Conservation (phyloP, 2,888 invertebrate genomes). For the Aproaerema taeniolella region DNA sequence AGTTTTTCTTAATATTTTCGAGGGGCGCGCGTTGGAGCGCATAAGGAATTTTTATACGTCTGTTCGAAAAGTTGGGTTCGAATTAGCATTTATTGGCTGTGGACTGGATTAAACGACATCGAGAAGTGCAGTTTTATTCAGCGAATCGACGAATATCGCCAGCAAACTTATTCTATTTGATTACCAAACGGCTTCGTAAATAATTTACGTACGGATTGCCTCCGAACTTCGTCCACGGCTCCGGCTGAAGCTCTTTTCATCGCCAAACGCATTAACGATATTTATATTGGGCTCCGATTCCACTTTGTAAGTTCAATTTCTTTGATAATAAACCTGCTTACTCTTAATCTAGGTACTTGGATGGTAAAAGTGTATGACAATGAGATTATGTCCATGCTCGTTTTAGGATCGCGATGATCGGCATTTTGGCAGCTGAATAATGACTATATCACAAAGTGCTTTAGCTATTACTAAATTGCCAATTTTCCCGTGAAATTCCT, state of each 20-base stretch:
- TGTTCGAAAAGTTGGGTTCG: slow-evolving; percentile 44
- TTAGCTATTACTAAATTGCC: slow-evolving; percentile 1
- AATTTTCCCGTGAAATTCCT: background rate
- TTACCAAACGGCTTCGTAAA: slow-evolving; percentile 15
- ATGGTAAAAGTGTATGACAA: too few relatives aligned
- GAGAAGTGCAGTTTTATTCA: slow-evolving; percentile 44
- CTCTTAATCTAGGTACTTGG: too few relatives aligned
- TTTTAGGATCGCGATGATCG: too few relatives aligned
- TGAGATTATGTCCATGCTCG: too few relatives aligned
- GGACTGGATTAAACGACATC: slow-evolving; percentile 45
- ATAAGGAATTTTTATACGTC: slow-evolving; percentile 48
- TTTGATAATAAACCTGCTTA: too few relatives aligned
- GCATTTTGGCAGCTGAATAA: too few relatives aligned
- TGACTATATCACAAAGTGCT: background rate
- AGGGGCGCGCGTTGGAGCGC: slow-evolving; percentile 34
- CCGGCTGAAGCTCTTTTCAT: slow-evolving; percentile 3
- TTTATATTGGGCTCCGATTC: too few relatives aligned
- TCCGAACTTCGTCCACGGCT: slow-evolving; percentile 7
- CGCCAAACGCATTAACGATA: too few relatives aligned
- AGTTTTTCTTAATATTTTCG: slow-evolving; percentile 38
- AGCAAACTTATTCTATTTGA: slow-evolving; percentile 27
- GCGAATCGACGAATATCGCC: slow-evolving; percentile 27
- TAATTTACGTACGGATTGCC: slow-evolving; percentile 15
- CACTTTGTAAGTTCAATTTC: too few relatives aligned
- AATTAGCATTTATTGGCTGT: slow-evolving; percentile 63